Conservation (phyloP, 2,797 vertebrate species). For the Acomys russatus region DNA sequence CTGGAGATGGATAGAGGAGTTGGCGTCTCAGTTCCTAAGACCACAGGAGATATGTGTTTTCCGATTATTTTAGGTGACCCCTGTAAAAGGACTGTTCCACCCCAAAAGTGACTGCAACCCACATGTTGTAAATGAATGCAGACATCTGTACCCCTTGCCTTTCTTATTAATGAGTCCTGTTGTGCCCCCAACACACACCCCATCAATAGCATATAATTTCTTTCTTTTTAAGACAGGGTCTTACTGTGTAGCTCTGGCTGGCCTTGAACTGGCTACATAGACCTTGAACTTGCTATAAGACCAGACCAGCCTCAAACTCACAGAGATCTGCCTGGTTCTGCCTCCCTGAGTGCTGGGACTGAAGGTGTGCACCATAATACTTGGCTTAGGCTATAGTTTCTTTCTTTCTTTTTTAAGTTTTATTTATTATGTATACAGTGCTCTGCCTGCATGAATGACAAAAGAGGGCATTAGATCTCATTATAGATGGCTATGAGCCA, state of each 20-base stretch:
- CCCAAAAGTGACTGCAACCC: neutral
- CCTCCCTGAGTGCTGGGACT: neutral
- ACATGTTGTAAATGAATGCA: neutral
- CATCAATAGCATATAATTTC: conserved; percentile 8
- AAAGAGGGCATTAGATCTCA: too few relatives aligned
- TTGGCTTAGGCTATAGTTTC: neutral
- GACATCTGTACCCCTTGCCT: neutral
- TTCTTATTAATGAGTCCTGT: neutral
- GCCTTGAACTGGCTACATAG: neutral
- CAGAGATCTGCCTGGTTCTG: neutral
- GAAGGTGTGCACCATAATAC: neutral
- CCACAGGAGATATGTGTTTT: neutral
- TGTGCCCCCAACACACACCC: neutral
- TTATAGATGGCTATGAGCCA: too few relatives aligned
- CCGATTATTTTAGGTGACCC: neutral
- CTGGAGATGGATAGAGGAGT: neutral
- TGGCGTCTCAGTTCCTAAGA: neutral
- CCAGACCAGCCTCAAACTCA: neutral
- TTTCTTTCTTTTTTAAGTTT: too few relatives aligned
- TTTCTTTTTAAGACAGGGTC: neutral
- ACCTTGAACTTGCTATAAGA: neutral
- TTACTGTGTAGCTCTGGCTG: neutral
- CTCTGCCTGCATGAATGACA: too few relatives aligned
- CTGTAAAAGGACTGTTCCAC: neutral
- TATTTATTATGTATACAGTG: too few relatives aligned